Conservation (phyloP, 2,888 invertebrate genomes). For the Scaptomyza tumidula region DNA sequence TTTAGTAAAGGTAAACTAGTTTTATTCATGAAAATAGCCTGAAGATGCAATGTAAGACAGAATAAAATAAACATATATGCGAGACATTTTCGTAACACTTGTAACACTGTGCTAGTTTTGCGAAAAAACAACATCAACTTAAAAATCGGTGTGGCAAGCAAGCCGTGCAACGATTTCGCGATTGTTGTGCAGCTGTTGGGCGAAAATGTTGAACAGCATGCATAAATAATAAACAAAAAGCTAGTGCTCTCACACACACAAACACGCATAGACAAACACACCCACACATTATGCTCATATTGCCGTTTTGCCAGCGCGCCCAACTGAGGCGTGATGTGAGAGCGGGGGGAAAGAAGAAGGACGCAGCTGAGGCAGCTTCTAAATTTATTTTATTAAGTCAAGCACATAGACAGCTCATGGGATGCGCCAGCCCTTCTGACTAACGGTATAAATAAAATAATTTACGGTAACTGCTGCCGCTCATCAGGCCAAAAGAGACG, state of each 20-base stretch:
- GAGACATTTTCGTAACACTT: slow-evolving; percentile 15
- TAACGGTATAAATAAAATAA: slow-evolving; percentile 75
- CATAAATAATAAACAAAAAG: slow-evolving; percentile 78
- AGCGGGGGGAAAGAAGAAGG: not conserved
- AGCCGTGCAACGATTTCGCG: slow-evolving; percentile 62
- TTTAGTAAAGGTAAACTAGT: too few species aligned
- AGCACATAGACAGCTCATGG: slow-evolving; percentile 71
- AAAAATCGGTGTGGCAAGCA: slow-evolving; percentile 61
- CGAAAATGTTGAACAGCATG: slow-evolving; percentile 76
- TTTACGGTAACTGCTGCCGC: slow-evolving; percentile 79
- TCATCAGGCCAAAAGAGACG: slow-evolving; percentile 63
- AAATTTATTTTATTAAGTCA: slow-evolving; percentile 79
- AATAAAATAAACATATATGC: not conserved
- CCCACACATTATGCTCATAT: slow-evolving; percentile 69
- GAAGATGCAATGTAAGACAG: not conserved
- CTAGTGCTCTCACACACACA: slow-evolving; percentile 25
- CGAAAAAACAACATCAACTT: slow-evolving; percentile 12
- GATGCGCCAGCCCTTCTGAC: slow-evolving; percentile 45
- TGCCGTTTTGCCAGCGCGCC: slow-evolving; percentile 62
- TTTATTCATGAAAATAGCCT: too few species aligned
- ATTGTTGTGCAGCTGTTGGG: slow-evolving; percentile 75
- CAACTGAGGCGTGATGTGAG: slow-evolving; percentile 54
- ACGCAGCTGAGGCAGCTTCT: slow-evolving; percentile 50
- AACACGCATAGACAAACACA: slow-evolving; percentile 7
- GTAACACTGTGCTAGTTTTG: slow-evolving; percentile 30